A percentile compares a stretch with the other conserved stretches of the same genome.
Conservation (phyloP, 2,888 invertebrate species). For the Tenthredo livida region DNA sequence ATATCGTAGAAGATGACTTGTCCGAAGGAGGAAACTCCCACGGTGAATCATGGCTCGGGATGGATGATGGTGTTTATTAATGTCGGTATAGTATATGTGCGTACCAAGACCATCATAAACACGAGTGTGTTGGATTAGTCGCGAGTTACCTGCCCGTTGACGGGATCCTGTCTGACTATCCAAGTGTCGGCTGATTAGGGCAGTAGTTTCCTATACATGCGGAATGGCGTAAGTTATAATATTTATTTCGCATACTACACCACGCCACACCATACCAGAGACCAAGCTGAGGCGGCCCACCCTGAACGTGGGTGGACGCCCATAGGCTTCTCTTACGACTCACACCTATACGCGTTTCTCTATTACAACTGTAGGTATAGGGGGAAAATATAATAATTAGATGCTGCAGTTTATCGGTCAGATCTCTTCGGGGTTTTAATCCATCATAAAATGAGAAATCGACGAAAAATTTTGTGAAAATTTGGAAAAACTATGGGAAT, state of each 20-base stretch:
- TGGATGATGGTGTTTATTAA: slow-evolving; percentile 10
- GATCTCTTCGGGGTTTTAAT: neutral
- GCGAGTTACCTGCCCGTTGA: neutral
- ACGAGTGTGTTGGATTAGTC: neutral
- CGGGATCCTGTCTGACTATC: neutral
- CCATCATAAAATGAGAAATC: neutral
- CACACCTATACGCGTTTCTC: slow-evolving; percentile 9
- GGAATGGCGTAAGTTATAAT: slow-evolving; percentile 42
- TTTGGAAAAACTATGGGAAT: no score
- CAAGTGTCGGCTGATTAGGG: slow-evolving; percentile 48
- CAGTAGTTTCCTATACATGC: slow-evolving; percentile 35
- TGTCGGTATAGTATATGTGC: no score
- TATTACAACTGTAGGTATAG: neutral
- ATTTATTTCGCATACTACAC: slow-evolving; percentile 29
- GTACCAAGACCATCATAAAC: neutral
- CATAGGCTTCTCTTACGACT: neutral
- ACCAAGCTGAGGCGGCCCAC: slow-evolving; percentile 24
- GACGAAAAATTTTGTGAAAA: no score
- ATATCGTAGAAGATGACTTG: slow-evolving; percentile 18
- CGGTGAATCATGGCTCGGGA: slow-evolving; percentile 34
- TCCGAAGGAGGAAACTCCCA: slow-evolving; percentile 38
- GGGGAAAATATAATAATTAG: neutral
- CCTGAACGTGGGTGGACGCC: slow-evolving; percentile 46
- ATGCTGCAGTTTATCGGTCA: neutral
- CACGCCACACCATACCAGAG: neutral